Conservation (phyloP, 2,888 invertebrate species). For the Pheosia gnoma region DNA sequence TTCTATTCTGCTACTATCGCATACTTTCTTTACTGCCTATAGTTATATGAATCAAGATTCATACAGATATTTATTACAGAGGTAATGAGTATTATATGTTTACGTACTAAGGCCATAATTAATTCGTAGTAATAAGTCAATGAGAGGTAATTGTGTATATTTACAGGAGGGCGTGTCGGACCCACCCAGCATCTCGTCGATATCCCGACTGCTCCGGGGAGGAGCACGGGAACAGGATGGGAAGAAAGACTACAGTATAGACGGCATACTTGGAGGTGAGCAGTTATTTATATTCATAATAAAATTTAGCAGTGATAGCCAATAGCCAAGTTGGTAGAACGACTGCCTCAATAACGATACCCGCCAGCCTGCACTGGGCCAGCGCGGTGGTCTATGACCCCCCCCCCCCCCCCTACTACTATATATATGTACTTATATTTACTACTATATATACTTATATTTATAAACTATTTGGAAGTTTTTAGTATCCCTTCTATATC, state of each 20-base stretch:
- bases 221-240: conserved; percentile 91
- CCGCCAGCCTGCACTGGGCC: no score
- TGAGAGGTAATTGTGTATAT: conserved; percentile 37
- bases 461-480: no score
- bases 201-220: conserved; percentile 94
- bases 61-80: conserved; percentile 5
- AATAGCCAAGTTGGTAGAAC: no score
- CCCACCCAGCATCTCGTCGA: conserved; percentile 97
- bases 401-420: no score
- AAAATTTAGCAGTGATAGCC: no score
- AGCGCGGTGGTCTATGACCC: no score
- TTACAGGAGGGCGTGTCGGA: conserved; percentile 95
- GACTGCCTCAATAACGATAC: no score
- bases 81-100: neutral
- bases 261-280: conserved; percentile 92
- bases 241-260: conserved; percentile 95
- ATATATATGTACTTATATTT: no score
- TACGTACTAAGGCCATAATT: conserved; percentile 8
- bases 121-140: conserved; percentile 32
- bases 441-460: no score
- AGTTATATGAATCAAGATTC: neutral
- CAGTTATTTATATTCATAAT: neutral
- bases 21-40: neutral
- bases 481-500: no score
- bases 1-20: no score